These are phyloP conservation scores for Urechis unicinctus DNA, from an alignment of 2,888 invertebrate genomes.

Conservation along the genomic window DNA sequence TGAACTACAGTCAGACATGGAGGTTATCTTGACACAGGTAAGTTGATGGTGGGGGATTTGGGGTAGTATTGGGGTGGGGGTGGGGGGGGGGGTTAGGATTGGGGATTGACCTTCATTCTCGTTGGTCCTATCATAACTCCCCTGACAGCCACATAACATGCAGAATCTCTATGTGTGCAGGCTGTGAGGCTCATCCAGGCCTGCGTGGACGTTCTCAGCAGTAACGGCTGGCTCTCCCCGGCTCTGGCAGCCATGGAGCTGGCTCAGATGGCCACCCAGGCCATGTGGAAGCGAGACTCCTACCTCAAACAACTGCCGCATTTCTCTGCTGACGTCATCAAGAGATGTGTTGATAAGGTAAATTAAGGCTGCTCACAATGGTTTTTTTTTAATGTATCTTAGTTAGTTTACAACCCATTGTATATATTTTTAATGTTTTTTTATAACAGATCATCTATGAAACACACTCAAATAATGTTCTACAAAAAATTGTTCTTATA, in stretches of 20 bases:
- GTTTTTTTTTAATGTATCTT: background rate
- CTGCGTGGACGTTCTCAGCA: conserved; percentile 84
- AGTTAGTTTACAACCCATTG: background rate
- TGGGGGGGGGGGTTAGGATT: background rate
- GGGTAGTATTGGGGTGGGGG: background rate
- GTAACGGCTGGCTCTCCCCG: conserved; percentile 96
- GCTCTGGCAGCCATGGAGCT: conserved; percentile 99
- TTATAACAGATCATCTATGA: background rate
- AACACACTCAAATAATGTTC: background rate
- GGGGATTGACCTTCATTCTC: background rate
- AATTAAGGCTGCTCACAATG: too few species aligned
- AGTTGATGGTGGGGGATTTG: background rate
- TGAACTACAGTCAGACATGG: conserved; percentile 93
- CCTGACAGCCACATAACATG: background rate
- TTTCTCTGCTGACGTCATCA: conserved; percentile 80
- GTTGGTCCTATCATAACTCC: background rate
- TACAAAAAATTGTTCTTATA: too few species aligned
- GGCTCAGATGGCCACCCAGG: conserved; percentile 99
- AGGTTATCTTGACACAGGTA: conserved; percentile 70
- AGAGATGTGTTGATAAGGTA: conserved; percentile 83
- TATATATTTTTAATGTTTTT: background rate
- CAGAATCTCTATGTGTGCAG: conserved; percentile 18
- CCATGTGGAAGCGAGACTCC: conserved; percentile 99
- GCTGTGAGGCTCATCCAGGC: conserved; percentile 57
- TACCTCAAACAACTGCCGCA: conserved; percentile 95